These are phyloP conservation scores for Chlorocebus sabaeus DNA, from an alignment of 2,113 vertebrate species.

Conservation along the genomic window DNA sequence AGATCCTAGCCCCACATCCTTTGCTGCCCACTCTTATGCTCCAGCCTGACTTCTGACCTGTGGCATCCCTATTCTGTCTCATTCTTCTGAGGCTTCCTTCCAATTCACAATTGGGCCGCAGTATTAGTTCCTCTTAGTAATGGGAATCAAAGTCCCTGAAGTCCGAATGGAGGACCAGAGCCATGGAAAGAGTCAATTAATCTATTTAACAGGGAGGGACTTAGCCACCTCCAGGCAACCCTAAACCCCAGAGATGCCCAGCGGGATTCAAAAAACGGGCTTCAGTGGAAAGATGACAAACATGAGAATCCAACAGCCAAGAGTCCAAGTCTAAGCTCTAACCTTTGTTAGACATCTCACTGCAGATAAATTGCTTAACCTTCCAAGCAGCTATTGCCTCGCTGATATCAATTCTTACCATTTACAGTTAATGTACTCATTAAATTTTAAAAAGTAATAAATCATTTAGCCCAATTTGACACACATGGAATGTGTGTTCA, in stretches of 20 bases:
- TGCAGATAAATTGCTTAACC: not conserved
- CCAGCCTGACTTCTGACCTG: fast-evolving
- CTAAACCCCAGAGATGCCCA: not conserved
- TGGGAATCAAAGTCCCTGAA: not conserved
- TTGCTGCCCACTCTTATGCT: not conserved
- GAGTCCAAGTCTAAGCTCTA: not conserved
- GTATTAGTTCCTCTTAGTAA: not conserved
- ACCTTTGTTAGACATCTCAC: too few relatives aligned
- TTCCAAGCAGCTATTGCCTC: not conserved
- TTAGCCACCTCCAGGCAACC: not conserved
- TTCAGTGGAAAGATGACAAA: not conserved
- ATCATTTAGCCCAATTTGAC: not conserved
- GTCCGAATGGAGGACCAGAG: not conserved
- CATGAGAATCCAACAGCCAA: not conserved
- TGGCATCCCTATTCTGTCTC: fast-evolving
- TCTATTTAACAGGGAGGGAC: not conserved
- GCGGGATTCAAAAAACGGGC: not conserved
- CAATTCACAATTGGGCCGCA: not conserved
- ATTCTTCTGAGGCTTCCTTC: not conserved
- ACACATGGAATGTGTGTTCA: not conserved
- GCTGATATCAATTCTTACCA: not conserved
- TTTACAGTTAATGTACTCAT: not conserved
- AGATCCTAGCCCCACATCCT: not conserved
- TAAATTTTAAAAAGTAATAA: not conserved
- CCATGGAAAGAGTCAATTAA: not conserved